Percentiles rank a stretch among this genome's conserved stretches.
Conservation (phyloP, 2,888 invertebrate species). For the Macrophya alboannulata region DNA sequence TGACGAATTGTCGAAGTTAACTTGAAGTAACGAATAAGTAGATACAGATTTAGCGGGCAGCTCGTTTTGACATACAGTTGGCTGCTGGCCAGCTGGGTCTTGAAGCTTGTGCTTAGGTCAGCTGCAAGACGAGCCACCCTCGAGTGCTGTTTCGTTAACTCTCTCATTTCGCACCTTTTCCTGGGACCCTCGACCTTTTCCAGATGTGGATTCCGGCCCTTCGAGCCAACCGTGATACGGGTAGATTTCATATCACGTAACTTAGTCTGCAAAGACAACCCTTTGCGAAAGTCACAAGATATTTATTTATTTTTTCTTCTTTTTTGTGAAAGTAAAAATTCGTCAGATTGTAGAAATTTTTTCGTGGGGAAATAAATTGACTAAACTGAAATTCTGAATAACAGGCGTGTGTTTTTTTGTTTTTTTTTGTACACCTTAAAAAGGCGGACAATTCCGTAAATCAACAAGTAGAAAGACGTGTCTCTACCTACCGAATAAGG, state of each 20-base stretch:
- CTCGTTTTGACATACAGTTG: background rate
- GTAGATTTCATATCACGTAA: conserved; percentile 31
- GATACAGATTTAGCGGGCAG: conserved; percentile 10
- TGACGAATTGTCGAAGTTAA: background rate
- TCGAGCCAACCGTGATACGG: conserved; percentile 29
- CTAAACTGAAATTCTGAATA: background rate
- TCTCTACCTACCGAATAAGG: conserved; percentile 14
- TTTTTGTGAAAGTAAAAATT: background rate
- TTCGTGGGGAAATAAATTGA: too few species aligned
- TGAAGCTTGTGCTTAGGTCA: conserved; percentile 40
- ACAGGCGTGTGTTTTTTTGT: background rate
- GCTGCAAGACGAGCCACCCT: conserved; percentile 37
- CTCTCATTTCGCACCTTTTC: conserved; percentile 34
- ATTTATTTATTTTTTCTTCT: background rate
- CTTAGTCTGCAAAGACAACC: background rate
- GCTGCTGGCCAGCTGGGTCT: background rate
- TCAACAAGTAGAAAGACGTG: conserved; percentile 37
- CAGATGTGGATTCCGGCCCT: conserved; percentile 15
- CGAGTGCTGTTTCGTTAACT: conserved; percentile 48
- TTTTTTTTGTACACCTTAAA: background rate
- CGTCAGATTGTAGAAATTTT: too few species aligned
- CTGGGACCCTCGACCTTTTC: conserved; percentile 15
- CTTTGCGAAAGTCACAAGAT: background rate
- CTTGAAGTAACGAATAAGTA: background rate
- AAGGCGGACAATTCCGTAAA: background rate